These are phyloP conservation scores for Actinemys pallida DNA, from an alignment of 2,113 vertebrate species.

Conservation along the genomic window DNA sequence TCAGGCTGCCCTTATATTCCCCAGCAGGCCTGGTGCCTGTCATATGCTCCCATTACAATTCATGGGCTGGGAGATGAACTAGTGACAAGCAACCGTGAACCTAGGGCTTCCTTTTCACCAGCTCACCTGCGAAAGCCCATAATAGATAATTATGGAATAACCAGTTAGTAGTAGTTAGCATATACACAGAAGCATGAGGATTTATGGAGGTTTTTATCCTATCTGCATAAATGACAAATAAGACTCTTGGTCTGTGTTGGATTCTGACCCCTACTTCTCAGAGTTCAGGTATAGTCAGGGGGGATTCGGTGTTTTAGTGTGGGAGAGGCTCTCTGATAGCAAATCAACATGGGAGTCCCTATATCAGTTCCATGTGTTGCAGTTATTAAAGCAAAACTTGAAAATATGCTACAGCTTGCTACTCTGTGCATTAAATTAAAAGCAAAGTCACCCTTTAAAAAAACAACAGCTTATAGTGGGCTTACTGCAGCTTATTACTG, in stretches of 20 bases:
- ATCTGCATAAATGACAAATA: background rate
- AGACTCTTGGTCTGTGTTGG: background rate
- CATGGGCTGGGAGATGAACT: background rate
- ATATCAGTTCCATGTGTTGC: background rate
- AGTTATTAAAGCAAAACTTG: background rate
- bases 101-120: background rate
- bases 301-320: background rate
- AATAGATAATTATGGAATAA: background rate
- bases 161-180: background rate
- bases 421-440: background rate
- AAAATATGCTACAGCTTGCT: background rate
- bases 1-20: background rate
- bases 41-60: fast-evolving
- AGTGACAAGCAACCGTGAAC: background rate
- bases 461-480: slow-evolving; percentile 12
- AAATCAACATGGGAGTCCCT: background rate
- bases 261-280: background rate
- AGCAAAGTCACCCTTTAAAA: slow-evolving; percentile 36
- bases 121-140: background rate
- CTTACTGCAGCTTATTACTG: background rate
- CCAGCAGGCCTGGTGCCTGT: background rate
- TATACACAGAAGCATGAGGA: background rate
- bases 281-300: background rate
- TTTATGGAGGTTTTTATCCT: background rate
- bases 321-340: background rate